A percentile compares a stretch with the other conserved stretches of the same genome.
These are phyloP conservation scores for Aphelinus atriplicis DNA, from an alignment of 1,140 invertebrate genomes.

Conservation along the genomic window DNA sequence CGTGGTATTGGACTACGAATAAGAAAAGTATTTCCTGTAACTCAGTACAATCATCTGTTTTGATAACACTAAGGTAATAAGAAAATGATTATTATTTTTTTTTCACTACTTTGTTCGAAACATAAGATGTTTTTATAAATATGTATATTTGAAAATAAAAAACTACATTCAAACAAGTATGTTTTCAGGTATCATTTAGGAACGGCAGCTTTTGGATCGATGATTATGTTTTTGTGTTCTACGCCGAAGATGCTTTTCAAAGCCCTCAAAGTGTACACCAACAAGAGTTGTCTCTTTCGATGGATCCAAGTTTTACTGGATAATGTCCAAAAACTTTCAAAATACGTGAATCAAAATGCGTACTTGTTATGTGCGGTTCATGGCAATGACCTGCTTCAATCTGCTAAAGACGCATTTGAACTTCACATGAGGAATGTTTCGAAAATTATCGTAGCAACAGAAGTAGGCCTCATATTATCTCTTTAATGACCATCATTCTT, in stretches of 20 bases:
- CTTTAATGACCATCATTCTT: too few relatives aligned
- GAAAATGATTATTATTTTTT: neutral
- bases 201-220: constrained; percentile 91
- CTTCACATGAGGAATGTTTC: constrained; percentile 89
- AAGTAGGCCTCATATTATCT: constrained; percentile 66
- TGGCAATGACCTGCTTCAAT: constrained; percentile 90
- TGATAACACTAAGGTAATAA: constrained; percentile 49
- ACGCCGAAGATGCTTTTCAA: constrained; percentile 87
- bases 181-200: constrained; percentile 85
- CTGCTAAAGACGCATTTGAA: constrained; percentile 88
- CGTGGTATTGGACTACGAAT: constrained; percentile 94
- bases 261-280: too few relatives aligned
- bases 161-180: too few relatives aligned
- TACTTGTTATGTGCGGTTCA: constrained; percentile 97
- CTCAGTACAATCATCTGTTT: constrained; percentile 75
- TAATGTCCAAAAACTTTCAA: too few relatives aligned
- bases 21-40: constrained; percentile 86
- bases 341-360: constrained; percentile 87
- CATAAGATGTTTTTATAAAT: neutral
- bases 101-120: neutral
- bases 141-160: too few relatives aligned
- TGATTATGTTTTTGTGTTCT: constrained; percentile 90
- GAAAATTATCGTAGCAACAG: constrained; percentile 88
- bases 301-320: too few relatives aligned
- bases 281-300: too few relatives aligned